A percentile compares a stretch with the other conserved stretches of the same genome.
phyloP scores from a whole-genome alignment of 2,888 invertebrate species.

The Horisme vitalbata region DNA sequence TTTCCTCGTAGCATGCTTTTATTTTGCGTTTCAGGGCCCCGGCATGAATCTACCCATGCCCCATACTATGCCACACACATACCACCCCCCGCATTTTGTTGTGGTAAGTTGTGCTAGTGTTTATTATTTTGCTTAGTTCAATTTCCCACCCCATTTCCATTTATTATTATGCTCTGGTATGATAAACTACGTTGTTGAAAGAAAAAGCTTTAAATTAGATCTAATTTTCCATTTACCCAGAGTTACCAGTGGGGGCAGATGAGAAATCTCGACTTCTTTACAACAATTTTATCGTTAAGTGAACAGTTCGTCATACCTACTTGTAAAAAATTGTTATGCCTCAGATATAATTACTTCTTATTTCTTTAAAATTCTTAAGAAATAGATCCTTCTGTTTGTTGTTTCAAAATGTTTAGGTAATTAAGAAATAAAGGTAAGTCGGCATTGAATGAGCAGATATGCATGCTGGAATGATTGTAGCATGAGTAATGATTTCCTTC shows the following conservation, averaged over 20 bases:
- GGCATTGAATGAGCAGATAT: constrained; percentile 4
- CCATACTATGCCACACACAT: constrained; percentile 81
- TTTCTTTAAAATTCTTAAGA: neutral
- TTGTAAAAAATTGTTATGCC: too few species aligned
- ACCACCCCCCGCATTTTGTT: constrained; percentile 81
- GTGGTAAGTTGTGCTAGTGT: constrained; percentile 69
- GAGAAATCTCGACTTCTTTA: neutral
- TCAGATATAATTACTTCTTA: constrained; percentile 2
- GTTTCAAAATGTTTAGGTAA: neutral
- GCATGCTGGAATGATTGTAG: constrained; percentile 13
- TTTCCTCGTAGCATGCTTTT: constrained; percentile 74
- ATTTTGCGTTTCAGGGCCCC: constrained; percentile 78
- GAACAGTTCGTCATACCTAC: too few species aligned
- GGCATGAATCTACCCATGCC: constrained; percentile 80
- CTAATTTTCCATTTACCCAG: neutral
- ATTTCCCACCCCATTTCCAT: constrained; percentile 20
- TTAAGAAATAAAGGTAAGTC: neutral
- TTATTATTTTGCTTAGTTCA: constrained; percentile 39
- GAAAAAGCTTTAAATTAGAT: too few species aligned
- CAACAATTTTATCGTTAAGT: too few species aligned
- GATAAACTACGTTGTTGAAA: neutral
- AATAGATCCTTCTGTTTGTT: neutral
- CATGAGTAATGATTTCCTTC: constrained; percentile 9
- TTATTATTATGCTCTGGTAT: neutral
- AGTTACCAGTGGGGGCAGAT: neutral